A percentile compares a stretch with the other conserved stretches of the same genome.
These are phyloP conservation scores for Blera fallax DNA, from an alignment of 2,888 invertebrate species.

Conservation along the genomic window DNA sequence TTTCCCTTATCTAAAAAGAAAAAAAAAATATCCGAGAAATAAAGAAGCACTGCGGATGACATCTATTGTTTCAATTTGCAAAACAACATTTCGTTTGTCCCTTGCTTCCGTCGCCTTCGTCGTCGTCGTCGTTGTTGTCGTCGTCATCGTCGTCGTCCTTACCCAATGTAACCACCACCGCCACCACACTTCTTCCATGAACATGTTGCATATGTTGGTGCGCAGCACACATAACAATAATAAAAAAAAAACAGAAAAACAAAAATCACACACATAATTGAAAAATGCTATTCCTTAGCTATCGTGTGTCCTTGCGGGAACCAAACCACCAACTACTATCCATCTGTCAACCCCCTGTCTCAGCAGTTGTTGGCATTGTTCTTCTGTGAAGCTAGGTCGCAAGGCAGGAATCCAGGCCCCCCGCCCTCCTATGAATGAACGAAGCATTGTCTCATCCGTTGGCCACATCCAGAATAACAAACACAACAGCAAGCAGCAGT, in stretches of 20 bases:
- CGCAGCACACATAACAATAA: background rate
- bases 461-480: slow-evolving; percentile 42
- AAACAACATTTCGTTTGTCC: slow-evolving; percentile 47
- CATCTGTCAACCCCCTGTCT: slow-evolving; percentile 70
- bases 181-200: too few species aligned
- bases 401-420: slow-evolving; percentile 1
- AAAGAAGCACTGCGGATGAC: slow-evolving; percentile 44
- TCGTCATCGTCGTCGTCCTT: background rate
- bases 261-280: slow-evolving; percentile 53
- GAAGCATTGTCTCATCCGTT: slow-evolving; percentile 54
- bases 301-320: slow-evolving; percentile 55
- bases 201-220: slow-evolving; percentile 51
- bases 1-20: slow-evolving; percentile 26
- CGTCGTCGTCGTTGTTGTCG: background rate
- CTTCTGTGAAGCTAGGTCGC: slow-evolving; percentile 9
- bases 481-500: slow-evolving; percentile 35
- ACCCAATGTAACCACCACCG: slow-evolving; percentile 4
- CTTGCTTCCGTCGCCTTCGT: background rate
- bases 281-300: slow-evolving; percentile 61
- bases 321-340: slow-evolving; percentile 60
- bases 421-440: slow-evolving; percentile 17
- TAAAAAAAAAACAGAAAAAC: slow-evolving; percentile 13
- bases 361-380: slow-evolving; percentile 57
- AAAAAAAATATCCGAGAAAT: background rate
- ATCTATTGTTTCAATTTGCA: slow-evolving; percentile 62